Conservation (phyloP, 2,888 invertebrate species). For the Cerastoderma edule region DNA sequence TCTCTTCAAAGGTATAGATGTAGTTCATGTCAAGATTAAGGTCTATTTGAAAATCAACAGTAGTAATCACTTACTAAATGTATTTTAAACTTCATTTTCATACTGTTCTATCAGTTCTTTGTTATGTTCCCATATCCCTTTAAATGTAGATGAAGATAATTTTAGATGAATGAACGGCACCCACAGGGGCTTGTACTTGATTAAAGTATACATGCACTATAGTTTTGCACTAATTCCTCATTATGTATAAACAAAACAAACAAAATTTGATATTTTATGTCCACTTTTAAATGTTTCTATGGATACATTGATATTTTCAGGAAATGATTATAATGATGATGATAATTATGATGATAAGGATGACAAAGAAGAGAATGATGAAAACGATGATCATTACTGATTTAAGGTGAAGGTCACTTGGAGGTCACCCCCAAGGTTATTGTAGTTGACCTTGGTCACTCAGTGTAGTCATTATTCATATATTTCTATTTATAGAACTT, state of each 20-base stretch:
- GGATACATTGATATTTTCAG: conserved; percentile 14
- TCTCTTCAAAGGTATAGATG: too few relatives aligned
- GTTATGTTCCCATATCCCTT: background rate
- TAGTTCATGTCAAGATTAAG: too few relatives aligned
- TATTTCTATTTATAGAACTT: conserved; percentile 8
- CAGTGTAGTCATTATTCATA: background rate
- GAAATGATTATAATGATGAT: conserved; percentile 31
- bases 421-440: background rate
- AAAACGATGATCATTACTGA: conserved; percentile 32
- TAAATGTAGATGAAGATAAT: background rate
- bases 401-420: conserved; percentile 47
- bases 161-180: background rate
- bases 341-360: conserved; percentile 24
- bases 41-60: too few relatives aligned
- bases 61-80: too few relatives aligned
- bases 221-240: background rate
- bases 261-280: background rate
- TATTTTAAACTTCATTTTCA: too few relatives aligned
- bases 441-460: conserved; percentile 4
- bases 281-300: background rate
- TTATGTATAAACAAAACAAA: background rate
- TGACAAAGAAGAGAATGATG: conserved; percentile 22
- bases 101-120: background rate
- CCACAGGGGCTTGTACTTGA: background rate
- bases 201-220: background rate